Evolutionary conservation across 2,113 vertebrate species (phyloP).

Genomic region (Sander vitreus): DNA sequence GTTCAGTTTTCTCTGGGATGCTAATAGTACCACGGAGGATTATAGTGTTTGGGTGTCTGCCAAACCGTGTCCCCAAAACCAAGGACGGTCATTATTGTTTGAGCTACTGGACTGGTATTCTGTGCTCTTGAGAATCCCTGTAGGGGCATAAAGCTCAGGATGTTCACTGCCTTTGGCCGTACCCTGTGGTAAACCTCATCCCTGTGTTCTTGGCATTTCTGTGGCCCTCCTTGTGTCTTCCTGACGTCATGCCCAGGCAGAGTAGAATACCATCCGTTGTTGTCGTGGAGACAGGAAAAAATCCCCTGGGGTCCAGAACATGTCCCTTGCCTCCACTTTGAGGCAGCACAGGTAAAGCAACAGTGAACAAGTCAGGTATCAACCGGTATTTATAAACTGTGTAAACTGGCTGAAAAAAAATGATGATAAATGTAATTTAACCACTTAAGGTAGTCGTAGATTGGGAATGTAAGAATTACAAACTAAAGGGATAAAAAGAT

Average conservation of each 20-base stretch:
- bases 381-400: constrained; percentile 31
- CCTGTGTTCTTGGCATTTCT: constrained; percentile 53
- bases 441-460: neutral
- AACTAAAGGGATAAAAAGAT: neutral
- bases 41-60: constrained; percentile 22
- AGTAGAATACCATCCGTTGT: constrained; percentile 66
- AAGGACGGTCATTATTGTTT: constrained; percentile 23
- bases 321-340: constrained; percentile 6
- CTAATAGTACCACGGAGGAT: neutral
- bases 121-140: constrained; percentile 22
- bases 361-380: neutral
- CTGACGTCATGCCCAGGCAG: constrained; percentile 55
- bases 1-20: neutral
- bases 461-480: too few species aligned
- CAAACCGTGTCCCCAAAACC: constrained; percentile 22
- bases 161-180: neutral
- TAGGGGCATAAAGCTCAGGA: constrained; percentile 23
- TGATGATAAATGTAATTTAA: neutral
- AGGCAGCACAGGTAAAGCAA: constrained; percentile 35
- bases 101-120: neutral
- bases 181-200: constrained; percentile 40
- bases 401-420: neutral
- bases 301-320: constrained; percentile 31
- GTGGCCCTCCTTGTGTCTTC: constrained; percentile 50
- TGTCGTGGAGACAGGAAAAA: constrained; percentile 38